These are phyloP conservation scores for Mylabris phalerata DNA, from an alignment of 1,140 invertebrate species.

Conservation along the genomic window DNA sequence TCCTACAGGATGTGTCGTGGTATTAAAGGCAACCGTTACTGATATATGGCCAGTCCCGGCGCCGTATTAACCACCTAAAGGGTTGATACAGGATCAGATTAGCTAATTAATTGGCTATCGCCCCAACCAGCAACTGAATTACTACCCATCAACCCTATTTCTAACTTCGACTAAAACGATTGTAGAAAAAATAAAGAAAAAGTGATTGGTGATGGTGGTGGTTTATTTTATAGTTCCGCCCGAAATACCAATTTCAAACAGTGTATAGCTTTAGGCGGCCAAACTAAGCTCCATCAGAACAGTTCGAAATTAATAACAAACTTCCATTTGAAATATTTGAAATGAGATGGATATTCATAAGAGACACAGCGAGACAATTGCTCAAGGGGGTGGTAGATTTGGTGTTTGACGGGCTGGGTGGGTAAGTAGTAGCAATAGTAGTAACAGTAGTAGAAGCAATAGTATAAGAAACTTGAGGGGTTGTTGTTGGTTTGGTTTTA, in stretches of 20 bases:
- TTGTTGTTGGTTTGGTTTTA: too few relatives aligned
- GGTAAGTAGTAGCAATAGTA: too few relatives aligned
- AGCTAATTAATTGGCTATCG: conserved; percentile 35
- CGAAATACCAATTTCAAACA: too few relatives aligned
- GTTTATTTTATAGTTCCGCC: too few relatives aligned
- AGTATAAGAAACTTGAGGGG: too few relatives aligned
- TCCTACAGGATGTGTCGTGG: conserved; percentile 19
- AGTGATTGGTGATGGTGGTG: too few relatives aligned
- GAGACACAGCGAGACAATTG: conserved; percentile 16
- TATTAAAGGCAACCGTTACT: conserved; percentile 24
- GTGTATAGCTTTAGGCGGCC: neutral
- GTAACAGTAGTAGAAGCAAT: too few relatives aligned
- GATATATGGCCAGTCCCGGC: conserved; percentile 8
- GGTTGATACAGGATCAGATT: conserved; percentile 33
- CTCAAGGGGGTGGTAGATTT: conserved; percentile 4
- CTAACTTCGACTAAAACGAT: too few relatives aligned
- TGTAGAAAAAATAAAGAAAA: too few relatives aligned
- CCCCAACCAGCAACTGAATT: too few relatives aligned
- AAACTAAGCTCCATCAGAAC: conserved; percentile 3
- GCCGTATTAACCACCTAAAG: conserved; percentile 27
- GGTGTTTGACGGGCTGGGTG: too few relatives aligned
- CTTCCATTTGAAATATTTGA: conserved; percentile 11
- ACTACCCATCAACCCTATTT: too few relatives aligned
- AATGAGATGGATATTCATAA: conserved; percentile 17
- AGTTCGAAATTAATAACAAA: conserved; percentile 12